Percentiles rank a stretch among this genome's conserved stretches.
Evolutionary conservation across 64 coral and sea anemone species (phyloP).

Genomic region (Catalaphyllia jardinei): DNA sequence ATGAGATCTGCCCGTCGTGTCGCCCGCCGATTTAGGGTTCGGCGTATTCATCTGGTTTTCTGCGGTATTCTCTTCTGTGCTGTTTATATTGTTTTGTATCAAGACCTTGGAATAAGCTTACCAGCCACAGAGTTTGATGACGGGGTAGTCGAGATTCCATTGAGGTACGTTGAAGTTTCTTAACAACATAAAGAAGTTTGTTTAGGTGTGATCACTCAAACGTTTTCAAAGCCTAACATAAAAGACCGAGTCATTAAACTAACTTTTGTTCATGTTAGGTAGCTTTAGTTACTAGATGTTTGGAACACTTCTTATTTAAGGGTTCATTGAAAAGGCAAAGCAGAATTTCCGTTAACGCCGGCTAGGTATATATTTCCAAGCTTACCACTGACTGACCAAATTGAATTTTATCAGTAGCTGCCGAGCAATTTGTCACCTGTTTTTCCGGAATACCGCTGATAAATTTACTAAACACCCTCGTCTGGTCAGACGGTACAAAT

Average conservation of each 20-base stretch:
- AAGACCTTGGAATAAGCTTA: constrained; percentile 23
- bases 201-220: not conserved
- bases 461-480: not conserved
- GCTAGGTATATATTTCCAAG: not conserved
- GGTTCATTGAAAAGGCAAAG: not conserved
- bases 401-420: not conserved
- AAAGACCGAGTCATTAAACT: not conserved
- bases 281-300: not conserved
- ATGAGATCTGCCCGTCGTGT: not conserved
- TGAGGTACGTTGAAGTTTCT: constrained; percentile 13
- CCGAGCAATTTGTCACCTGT: not conserved
- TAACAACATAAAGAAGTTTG: not conserved
- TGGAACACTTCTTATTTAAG: not conserved
- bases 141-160: not conserved
- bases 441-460: not conserved
- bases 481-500: too few species aligned
- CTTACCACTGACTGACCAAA: not conserved
- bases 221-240: not conserved
- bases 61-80: constrained; percentile 17
- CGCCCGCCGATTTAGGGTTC: constrained; percentile 22
- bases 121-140: constrained; percentile 1
- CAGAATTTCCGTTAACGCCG: not conserved
- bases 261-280: not conserved
- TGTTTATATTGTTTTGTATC: constrained; percentile 34
- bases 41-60: constrained; percentile 1